Evolutionary conservation across 2,888 invertebrate species (phyloP).

Genomic region (Eupithecia subumbrata): DNA sequence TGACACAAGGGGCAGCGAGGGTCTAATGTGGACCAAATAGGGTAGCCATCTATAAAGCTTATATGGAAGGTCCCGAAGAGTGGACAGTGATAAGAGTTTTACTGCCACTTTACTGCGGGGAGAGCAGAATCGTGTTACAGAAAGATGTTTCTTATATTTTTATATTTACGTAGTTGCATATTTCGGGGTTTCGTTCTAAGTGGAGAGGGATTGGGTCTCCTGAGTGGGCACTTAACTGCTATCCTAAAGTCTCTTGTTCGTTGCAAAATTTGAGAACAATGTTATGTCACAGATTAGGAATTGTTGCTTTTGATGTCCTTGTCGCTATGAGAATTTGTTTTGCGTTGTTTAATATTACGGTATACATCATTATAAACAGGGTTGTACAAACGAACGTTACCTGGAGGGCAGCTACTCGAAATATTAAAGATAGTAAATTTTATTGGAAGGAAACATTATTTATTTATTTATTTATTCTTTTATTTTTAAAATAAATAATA

Average conservation of each 20-base stretch:
- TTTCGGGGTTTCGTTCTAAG: constrained; percentile 16
- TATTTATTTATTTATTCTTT: too few species aligned
- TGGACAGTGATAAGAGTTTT: constrained; percentile 34
- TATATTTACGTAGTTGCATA: constrained; percentile 6
- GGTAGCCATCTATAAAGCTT: constrained; percentile 30
- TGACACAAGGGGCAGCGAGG: constrained; percentile 18
- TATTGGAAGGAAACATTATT: too few species aligned
- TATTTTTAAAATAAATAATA: too few species aligned
- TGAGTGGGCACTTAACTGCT: background rate
- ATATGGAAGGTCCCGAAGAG: constrained; percentile 24
- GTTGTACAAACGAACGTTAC: too few species aligned
- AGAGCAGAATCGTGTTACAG: constrained; percentile 28
- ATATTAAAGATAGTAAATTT: too few species aligned
- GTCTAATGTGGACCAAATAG: constrained; percentile 23
- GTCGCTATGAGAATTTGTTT: background rate
- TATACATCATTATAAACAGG: too few species aligned
- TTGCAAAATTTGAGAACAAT: background rate
- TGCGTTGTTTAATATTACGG: background rate
- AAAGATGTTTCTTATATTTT: constrained; percentile 12
- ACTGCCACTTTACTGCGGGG: constrained; percentile 23
- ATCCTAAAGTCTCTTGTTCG: background rate
- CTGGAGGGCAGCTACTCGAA: too few species aligned
- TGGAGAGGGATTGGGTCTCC: constrained; percentile 7
- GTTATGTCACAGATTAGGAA: background rate
- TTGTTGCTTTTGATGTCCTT: background rate